Percentiles rank a stretch among this genome's conserved stretches.
Conservation (phyloP, 2,888 invertebrate species). For the Parnassius orleans region DNA sequence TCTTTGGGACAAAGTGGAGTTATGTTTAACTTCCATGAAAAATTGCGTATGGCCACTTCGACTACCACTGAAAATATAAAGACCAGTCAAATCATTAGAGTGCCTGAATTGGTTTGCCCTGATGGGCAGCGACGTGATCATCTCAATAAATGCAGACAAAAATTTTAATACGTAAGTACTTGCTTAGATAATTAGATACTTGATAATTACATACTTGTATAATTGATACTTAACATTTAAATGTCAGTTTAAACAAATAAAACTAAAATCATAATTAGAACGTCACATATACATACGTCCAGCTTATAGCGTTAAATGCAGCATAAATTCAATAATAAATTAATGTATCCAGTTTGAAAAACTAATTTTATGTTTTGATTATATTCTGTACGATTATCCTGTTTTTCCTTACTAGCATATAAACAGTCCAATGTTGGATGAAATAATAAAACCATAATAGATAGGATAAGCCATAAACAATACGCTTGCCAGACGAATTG, state of each 20-base stretch:
- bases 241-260: background rate
- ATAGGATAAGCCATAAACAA: too few relatives aligned
- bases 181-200: background rate
- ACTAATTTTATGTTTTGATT: too few relatives aligned
- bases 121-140: constrained; percentile 50
- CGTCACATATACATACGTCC: too few relatives aligned
- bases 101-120: constrained; percentile 54
- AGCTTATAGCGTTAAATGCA: too few relatives aligned
- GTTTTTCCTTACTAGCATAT: too few relatives aligned
- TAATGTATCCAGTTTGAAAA: too few relatives aligned
- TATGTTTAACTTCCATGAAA: constrained; percentile 53
- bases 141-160: constrained; percentile 49
- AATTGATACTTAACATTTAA: background rate
- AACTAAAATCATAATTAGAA: too few relatives aligned
- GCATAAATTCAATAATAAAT: too few relatives aligned
- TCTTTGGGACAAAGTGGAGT: constrained; percentile 35
- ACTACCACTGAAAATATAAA: constrained; percentile 37
- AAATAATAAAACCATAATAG: too few relatives aligned
- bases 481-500: too few relatives aligned
- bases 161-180: constrained; percentile 38
- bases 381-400: too few relatives aligned
- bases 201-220: background rate
- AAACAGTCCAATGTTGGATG: too few relatives aligned
- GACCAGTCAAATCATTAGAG: constrained; percentile 56
- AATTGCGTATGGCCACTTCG: constrained; percentile 43